Evolutionary conservation across 2,797 vertebrate genomes (phyloP).

Genomic region (Acrossocheilus wenchowensis): DNA sequence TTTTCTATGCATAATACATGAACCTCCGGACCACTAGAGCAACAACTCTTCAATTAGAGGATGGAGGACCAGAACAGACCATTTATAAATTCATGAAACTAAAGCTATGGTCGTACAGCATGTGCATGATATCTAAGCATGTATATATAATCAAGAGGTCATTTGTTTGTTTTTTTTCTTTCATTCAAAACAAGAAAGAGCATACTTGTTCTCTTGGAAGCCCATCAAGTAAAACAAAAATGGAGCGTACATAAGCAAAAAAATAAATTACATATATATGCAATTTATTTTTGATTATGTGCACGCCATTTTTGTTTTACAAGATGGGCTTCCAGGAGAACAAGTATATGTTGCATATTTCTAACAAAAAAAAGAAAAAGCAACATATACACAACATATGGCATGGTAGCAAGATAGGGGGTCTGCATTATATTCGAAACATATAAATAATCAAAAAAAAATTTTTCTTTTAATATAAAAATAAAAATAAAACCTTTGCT

Average conservation of each 20-base stretch:
- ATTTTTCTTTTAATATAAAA: not conserved
- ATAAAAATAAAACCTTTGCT: not conserved
- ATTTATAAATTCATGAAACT: conserved; percentile 78
- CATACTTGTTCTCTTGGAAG: not conserved
- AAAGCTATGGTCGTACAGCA: conserved; percentile 64
- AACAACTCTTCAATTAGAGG: conserved; percentile 78
- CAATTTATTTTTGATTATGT: not conserved
- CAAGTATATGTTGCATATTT: not conserved
- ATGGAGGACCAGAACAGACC: conserved; percentile 69
- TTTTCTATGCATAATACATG: conserved; percentile 82
- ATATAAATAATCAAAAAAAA: not conserved
- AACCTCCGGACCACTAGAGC: conserved; percentile 68
- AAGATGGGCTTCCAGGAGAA: not conserved
- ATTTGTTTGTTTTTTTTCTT: not conserved
- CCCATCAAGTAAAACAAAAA: not conserved
- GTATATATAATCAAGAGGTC: not conserved
- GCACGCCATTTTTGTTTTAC: not conserved
- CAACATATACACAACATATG: not conserved
- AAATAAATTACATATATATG: not conserved
- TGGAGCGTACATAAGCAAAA: not conserved
- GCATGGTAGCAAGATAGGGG: not conserved
- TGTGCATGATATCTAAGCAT: conserved; percentile 15
- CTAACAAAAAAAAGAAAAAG: not conserved
- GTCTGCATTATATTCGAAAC: too few relatives aligned
- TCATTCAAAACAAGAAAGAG: not conserved